phyloP scores from a whole-genome alignment of 2,888 invertebrate species.

The Ochropleura leucogaster region DNA sequence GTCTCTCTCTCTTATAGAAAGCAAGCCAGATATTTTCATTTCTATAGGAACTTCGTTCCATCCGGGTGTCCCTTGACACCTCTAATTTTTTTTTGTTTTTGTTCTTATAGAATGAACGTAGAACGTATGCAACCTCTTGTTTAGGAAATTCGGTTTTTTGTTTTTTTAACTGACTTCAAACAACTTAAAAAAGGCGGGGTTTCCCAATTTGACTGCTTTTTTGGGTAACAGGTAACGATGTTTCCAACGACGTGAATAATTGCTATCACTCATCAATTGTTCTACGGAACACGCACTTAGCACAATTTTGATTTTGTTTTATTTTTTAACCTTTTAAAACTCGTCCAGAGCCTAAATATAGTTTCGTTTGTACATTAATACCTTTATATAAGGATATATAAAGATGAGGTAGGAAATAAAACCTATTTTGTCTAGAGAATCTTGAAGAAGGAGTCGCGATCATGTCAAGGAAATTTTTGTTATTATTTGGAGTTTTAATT shows the following conservation, averaged over 20 bases:
- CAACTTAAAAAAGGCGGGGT: too few relatives aligned
- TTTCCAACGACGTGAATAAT: not conserved
- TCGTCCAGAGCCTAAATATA: slow-evolving; percentile 18
- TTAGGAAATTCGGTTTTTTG: too few relatives aligned
- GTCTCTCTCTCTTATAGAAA: too few relatives aligned
- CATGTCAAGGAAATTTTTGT: slow-evolving; percentile 24
- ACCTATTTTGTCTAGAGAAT: slow-evolving; percentile 20
- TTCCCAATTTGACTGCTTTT: too few relatives aligned
- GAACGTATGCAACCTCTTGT: too few relatives aligned
- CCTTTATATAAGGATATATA: slow-evolving; percentile 33
- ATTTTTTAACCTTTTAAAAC: slow-evolving; percentile 43
- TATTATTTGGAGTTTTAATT: slow-evolving; percentile 26
- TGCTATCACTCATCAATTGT: not conserved
- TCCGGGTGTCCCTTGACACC: too few relatives aligned
- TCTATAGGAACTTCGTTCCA: too few relatives aligned
- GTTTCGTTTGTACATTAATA: not conserved
- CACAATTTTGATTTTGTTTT: slow-evolving; percentile 1
- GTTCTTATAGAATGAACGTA: too few relatives aligned
- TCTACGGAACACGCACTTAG: slow-evolving; percentile 24
- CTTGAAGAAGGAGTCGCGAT: slow-evolving; percentile 1
- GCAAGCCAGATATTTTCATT: too few relatives aligned
- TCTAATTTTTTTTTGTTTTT: too few relatives aligned
- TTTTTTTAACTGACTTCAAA: too few relatives aligned
- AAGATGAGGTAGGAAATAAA: not conserved
- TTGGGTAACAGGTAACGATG: not conserved